These are phyloP conservation scores for Maniola hyperantus DNA, from an alignment of 2,888 invertebrate species.

Conservation along the genomic window DNA sequence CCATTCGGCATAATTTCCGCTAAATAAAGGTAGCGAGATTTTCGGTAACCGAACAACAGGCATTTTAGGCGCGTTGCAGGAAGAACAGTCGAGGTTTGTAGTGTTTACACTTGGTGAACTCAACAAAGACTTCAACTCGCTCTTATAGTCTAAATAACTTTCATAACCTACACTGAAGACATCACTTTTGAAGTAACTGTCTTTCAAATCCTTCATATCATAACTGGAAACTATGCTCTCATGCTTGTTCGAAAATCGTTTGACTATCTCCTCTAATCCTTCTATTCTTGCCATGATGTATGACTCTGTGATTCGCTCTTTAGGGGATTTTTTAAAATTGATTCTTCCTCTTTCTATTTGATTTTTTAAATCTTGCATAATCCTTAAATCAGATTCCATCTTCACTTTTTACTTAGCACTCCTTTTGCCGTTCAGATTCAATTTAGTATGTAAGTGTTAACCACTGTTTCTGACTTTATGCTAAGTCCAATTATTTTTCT, in stretches of 20 bases:
- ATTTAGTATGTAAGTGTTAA: too few relatives aligned
- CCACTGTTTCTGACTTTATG: neutral
- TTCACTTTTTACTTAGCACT: neutral
- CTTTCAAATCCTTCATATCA: neutral
- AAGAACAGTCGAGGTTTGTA: neutral
- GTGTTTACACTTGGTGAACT: neutral
- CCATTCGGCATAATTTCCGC: slow-evolving; percentile 13
- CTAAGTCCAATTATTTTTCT: neutral
- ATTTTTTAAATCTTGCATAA: neutral
- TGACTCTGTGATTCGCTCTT: neutral
- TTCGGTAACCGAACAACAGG: neutral
- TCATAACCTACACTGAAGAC: neutral
- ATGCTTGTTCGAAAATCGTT: neutral
- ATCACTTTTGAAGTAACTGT: neutral
- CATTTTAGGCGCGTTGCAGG: neutral
- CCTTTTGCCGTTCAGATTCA: too few relatives aligned
- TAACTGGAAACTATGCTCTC: neutral
- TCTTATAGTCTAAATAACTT: neutral
- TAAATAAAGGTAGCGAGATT: neutral
- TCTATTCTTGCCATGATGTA: neutral
- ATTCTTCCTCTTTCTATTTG: neutral
- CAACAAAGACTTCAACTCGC: neutral
- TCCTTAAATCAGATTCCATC: neutral
- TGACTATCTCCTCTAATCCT: neutral
- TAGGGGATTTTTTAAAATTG: neutral